Percentiles rank a stretch among this genome's conserved stretches.
Evolutionary conservation across 2,888 invertebrate genomes (phyloP).

Genomic region (Yponomeuta malinellus): DNA sequence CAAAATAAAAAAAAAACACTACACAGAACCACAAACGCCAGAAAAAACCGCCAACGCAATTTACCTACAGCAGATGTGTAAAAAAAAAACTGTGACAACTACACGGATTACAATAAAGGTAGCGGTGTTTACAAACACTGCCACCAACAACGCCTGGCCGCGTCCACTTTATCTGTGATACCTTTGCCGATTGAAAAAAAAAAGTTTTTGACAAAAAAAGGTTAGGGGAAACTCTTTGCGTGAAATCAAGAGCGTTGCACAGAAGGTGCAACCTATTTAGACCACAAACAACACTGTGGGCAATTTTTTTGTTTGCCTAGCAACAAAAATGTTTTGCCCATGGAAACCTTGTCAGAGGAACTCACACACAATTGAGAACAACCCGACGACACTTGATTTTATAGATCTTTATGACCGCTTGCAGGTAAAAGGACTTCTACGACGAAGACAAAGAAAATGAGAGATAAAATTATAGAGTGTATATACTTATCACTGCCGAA

Average conservation of each 20-base stretch:
- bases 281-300: no score
- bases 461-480: no score
- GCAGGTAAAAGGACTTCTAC: no score
- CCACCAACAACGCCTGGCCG: neutral
- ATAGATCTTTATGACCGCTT: no score
- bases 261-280: neutral
- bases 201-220: conserved; percentile 2
- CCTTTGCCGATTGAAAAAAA: conserved; percentile 9
- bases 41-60: conserved; percentile 1
- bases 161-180: conserved; percentile 10
- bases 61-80: conserved; percentile 8
- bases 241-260: neutral
- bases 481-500: no score
- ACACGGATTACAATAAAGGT: neutral
- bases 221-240: conserved; percentile 1
- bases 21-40: neutral
- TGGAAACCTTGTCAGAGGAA: no score
- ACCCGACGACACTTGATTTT: no score
- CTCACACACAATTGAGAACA: no score
- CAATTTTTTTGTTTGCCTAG: no score
- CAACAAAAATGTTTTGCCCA: no score
- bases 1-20: neutral
- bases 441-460: no score
- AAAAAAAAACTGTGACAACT: neutral
- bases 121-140: neutral